Evolutionary conservation across 2,888 invertebrate species (phyloP).

Genomic region (Tribolium freemani): DNA sequence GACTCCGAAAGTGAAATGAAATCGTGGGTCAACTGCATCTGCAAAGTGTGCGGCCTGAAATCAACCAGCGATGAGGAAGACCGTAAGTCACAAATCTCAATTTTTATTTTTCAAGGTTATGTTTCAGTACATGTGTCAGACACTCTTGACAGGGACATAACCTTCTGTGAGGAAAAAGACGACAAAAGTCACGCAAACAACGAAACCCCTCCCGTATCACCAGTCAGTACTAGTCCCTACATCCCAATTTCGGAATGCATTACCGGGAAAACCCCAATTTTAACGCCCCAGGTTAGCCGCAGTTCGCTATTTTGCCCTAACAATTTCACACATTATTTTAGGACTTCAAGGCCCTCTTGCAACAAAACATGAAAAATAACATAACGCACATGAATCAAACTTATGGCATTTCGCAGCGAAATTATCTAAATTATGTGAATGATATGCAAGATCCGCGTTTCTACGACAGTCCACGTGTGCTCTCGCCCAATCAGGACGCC

Average conservation of each 20-base stretch:
- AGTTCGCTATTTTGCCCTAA: neutral
- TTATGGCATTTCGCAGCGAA: slow-evolving; percentile 56
- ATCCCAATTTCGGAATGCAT: slow-evolving; percentile 95
- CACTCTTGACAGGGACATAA: slow-evolving; percentile 9
- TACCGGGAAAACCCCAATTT: slow-evolving; percentile 75
- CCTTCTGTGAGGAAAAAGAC: slow-evolving; percentile 36
- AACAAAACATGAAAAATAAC: slow-evolving; percentile 59
- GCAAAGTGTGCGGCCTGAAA: slow-evolving; percentile 90
- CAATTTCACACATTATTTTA: slow-evolving; percentile 39
- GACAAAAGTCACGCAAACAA: slow-evolving; percentile 47
- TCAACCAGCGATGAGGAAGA: slow-evolving; percentile 72
- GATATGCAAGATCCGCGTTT: slow-evolving; percentile 71
- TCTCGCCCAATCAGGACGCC: slow-evolving; percentile 51
- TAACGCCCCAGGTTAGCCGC: slow-evolving; percentile 56
- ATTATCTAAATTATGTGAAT: slow-evolving; percentile 62
- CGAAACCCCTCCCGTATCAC: slow-evolving; percentile 76
- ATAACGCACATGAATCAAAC: slow-evolving; percentile 56
- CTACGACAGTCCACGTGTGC: slow-evolving; percentile 68
- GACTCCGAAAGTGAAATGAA: slow-evolving; percentile 94
- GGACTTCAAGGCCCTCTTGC: slow-evolving; percentile 60
- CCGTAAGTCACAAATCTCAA: slow-evolving; percentile 47
- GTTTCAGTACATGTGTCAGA: slow-evolving; percentile 26
- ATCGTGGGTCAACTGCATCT: slow-evolving; percentile 95
- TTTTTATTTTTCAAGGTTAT: neutral
- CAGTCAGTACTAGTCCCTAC: slow-evolving; percentile 84